Evolutionary conservation across 1,140 invertebrate genomes (phyloP).

Genomic region (Yoshiicerus persimilis): DNA sequence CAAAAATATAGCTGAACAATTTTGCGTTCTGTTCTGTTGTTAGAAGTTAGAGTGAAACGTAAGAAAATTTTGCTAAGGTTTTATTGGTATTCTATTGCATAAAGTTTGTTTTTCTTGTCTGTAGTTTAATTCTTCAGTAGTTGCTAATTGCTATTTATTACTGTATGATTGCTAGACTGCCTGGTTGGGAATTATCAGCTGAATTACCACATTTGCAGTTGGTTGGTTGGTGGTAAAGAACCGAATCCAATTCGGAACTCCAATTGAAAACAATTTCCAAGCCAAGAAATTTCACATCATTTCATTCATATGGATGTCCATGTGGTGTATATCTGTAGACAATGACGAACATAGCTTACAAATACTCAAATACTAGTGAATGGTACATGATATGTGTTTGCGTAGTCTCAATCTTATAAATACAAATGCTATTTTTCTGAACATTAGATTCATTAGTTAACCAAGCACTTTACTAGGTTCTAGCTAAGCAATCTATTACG

Average conservation of each 20-base stretch:
- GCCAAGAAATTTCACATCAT: not conserved
- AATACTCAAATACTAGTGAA: not conserved
- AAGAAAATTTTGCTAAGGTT: not conserved
- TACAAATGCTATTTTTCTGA: not conserved
- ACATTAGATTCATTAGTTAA: not conserved
- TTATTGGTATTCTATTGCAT: too few relatives aligned
- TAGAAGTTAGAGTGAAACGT: not conserved
- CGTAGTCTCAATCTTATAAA: not conserved
- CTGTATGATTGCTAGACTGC: too few relatives aligned
- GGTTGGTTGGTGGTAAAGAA: not conserved
- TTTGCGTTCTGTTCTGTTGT: not conserved
- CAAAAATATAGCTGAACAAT: too few relatives aligned
- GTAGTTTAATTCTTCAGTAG: too few relatives aligned
- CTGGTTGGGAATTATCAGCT: not conserved
- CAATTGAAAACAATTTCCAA: not conserved
- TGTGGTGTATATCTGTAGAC: not conserved
- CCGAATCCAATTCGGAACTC: not conserved
- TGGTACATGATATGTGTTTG: not conserved
- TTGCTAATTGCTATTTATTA: too few relatives aligned
- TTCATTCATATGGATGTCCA: not conserved
- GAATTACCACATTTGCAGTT: not conserved
- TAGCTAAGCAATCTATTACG: too few relatives aligned
- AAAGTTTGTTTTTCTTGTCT: too few relatives aligned
- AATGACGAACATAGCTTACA: too few relatives aligned
- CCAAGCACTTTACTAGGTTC: too few relatives aligned